These are phyloP conservation scores for Nebria brevicollis DNA, from an alignment of 2,888 invertebrate species.

Conservation along the genomic window DNA sequence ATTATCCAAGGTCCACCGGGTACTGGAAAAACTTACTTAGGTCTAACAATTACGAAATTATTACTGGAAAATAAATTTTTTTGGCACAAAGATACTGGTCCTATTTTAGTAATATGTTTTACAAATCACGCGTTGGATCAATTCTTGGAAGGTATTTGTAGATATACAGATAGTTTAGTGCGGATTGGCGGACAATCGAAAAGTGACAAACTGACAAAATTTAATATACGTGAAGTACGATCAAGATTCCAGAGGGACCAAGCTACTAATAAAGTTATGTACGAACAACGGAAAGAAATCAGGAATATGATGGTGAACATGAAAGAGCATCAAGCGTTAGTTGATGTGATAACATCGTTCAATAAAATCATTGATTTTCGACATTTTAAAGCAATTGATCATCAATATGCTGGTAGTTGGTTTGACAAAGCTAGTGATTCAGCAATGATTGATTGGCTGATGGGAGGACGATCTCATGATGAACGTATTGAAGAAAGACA, in stretches of 20 bases:
- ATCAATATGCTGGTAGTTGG: constrained; percentile 60
- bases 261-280: constrained; percentile 16
- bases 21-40: constrained; percentile 86
- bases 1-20: constrained; percentile 91
- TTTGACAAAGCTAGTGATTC: constrained; percentile 50
- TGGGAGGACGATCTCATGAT: constrained; percentile 45
- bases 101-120: constrained; percentile 82
- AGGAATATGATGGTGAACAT: constrained; percentile 36
- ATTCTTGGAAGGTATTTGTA: constrained; percentile 77
- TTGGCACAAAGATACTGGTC: constrained; percentile 64
- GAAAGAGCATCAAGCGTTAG: constrained; percentile 27
- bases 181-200: constrained; percentile 78
- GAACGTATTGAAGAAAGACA: constrained; percentile 36
- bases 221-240: constrained; percentile 62
- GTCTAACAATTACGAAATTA: constrained; percentile 77
- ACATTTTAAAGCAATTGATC: constrained; percentile 50
- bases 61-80: constrained; percentile 68
- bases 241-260: background rate
- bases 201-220: constrained; percentile 66
- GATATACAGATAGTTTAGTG: constrained; percentile 69
- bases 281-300: constrained; percentile 30
- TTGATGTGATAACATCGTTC: constrained; percentile 56
- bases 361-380: constrained; percentile 56
- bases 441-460: constrained; percentile 53
- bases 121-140: constrained; percentile 91